These are phyloP conservation scores for Seriola rivoliana DNA, from an alignment of 2,113 vertebrate species.

Conservation along the genomic window DNA sequence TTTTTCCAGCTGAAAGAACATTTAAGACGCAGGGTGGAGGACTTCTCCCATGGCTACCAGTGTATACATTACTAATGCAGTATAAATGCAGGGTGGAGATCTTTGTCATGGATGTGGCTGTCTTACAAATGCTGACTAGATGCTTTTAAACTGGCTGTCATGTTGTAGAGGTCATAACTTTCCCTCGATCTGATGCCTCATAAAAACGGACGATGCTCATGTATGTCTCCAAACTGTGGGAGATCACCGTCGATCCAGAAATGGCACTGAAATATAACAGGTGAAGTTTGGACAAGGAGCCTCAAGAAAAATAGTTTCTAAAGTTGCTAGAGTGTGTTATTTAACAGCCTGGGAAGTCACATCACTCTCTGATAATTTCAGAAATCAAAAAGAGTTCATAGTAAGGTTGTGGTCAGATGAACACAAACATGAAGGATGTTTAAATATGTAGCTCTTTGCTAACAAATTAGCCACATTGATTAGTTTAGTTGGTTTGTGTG, in stretches of 20 bases:
- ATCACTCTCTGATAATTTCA: too few relatives aligned
- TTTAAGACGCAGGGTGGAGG: slow-evolving; percentile 7
- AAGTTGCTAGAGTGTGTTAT: too few relatives aligned
- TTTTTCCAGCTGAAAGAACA: neutral
- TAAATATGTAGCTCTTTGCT: too few relatives aligned
- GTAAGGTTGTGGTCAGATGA: too few relatives aligned
- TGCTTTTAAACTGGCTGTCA: neutral
- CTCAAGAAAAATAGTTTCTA: neutral
- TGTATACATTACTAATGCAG: slow-evolving; percentile 25
- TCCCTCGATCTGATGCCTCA: neutral
- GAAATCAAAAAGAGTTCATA: too few relatives aligned
- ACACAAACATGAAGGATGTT: too few relatives aligned
- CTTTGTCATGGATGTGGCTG: neutral
- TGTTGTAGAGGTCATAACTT: neutral
- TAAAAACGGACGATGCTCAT: neutral
- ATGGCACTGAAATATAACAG: neutral
- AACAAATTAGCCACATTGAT: too few relatives aligned
- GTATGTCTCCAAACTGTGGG: neutral
- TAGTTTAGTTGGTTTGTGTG: neutral
- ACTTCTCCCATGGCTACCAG: neutral
- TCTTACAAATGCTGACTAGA: neutral
- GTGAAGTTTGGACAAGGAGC: neutral
- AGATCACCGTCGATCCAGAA: neutral
- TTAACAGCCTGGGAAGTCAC: too few relatives aligned
- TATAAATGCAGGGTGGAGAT: slow-evolving; percentile 14